phyloP scores from a whole-genome alignment of 1,140 invertebrate genomes.

The Gryllus bimaculatus region DNA sequence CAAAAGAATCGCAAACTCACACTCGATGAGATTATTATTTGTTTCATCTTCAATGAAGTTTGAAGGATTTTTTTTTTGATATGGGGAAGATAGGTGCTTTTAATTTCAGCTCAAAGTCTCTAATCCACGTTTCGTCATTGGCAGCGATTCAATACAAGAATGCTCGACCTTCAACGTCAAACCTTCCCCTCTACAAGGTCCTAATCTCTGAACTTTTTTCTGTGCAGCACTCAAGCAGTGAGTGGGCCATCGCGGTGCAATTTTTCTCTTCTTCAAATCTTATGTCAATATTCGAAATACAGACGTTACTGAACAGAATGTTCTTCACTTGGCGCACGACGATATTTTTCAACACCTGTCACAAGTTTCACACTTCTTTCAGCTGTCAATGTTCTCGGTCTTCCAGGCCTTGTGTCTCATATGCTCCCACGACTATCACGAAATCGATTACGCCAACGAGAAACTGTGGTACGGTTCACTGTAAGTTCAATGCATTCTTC shows the following conservation, averaged over 20 bases:
- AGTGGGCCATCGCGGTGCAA: neutral
- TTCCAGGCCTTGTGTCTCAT: too few relatives aligned
- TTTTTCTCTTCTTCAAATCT: neutral
- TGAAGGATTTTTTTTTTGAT: neutral
- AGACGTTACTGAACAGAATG: neutral
- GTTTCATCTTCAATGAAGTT: neutral
- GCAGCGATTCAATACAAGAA: neutral
- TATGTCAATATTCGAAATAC: neutral
- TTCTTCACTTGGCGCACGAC: neutral
- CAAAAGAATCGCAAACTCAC: too few relatives aligned
- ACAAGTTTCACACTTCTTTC: neutral
- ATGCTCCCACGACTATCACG: neutral
- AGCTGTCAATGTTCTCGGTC: too few relatives aligned
- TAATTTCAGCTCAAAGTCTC: too few relatives aligned
- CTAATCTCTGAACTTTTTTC: too few relatives aligned
- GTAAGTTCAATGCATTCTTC: too few relatives aligned
- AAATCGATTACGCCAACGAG: neutral
- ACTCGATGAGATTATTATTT: too few relatives aligned
- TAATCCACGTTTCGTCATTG: too few relatives aligned
- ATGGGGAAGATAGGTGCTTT: neutral
- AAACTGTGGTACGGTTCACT: too few relatives aligned
- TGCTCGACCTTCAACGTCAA: neutral
- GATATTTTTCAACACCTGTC: neutral
- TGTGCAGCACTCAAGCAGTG: too few relatives aligned
- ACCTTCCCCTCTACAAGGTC: neutral